Evolutionary conservation across 2,113 vertebrate species (phyloP), one percentile per base, ranked within the genome.

Genomic region (Spilogale gracilis): DNA sequence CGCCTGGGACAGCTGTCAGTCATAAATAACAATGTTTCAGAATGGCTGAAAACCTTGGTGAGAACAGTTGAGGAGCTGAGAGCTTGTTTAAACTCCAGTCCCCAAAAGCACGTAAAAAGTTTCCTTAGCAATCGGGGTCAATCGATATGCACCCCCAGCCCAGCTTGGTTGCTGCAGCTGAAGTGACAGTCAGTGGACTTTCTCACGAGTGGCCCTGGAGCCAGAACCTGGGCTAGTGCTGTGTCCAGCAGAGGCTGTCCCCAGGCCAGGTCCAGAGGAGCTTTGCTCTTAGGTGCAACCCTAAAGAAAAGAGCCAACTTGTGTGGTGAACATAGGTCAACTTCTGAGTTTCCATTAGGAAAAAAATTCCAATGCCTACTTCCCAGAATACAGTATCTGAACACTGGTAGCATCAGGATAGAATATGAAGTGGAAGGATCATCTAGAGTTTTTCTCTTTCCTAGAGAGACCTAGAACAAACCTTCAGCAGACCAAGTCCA

Each of bases 1-100:
- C 67, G 83, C n/a, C 74, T 52, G 7, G 54, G 89, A 80, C 79
- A 94, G 63, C 73, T 87, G 50, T 92, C 92, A 86, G 48, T 97
- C 92, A 84, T 71, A 80, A 89, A 45, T 50, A 61, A 45, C 50
- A 74, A 58, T 23, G 45, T 84, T 94, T 73, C 54, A 79, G 76
- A 89, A 58, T 56, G 89, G 30, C 43, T 92, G 27, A 86, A 92
- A 86, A 71, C 23, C 71, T 95, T 10, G 9, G 56, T 38, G 83
- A 93, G 92, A 97, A 86, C 32, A 95, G 38, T 23, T 16, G 38
- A 94, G 81, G 56, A 25, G 2, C 18, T 85, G 32, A 93, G 76
- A 71, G 9, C 43, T 88, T 89, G 21, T 50, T 95, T 91, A 84
- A 89, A 83, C 6, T 23, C 2, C 56, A 43, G 50, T 93, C 52